phyloP scores from a whole-genome alignment of 2,888 invertebrate genomes.

The Oxycera nigricornis region DNA sequence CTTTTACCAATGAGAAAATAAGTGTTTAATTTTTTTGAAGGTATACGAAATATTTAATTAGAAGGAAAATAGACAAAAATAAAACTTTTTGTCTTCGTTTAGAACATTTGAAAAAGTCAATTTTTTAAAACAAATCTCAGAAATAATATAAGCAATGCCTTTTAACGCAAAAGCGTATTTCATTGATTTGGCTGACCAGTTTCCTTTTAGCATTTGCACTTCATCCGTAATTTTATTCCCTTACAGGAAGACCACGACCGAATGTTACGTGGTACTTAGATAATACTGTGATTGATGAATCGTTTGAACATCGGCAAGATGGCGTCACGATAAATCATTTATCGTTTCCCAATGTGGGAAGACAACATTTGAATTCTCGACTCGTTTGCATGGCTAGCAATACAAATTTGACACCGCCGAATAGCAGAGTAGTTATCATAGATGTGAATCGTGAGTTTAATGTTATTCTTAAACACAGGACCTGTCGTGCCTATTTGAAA shows the following conservation, averaged over 20 bases:
- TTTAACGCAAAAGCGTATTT: no score
- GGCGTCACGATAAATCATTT: conserved; percentile 80
- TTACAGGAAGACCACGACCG: conserved; percentile 77
- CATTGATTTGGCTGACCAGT: no score
- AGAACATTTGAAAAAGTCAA: no score
- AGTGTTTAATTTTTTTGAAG: no score
- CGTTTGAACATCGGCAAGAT: conserved; percentile 73
- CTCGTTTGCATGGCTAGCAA: conserved; percentile 89
- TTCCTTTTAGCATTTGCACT: no score
- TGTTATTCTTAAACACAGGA: background rate
- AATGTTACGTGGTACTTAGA: conserved; percentile 85
- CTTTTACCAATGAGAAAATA: no score
- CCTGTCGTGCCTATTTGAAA: background rate
- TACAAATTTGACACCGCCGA: conserved; percentile 81
- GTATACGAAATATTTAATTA: no score
- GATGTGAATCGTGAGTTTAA: conserved; percentile 85
- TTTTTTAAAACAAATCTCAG: no score
- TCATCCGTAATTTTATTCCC: conserved; percentile 24
- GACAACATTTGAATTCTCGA: conserved; percentile 82
- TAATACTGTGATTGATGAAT: conserved; percentile 83
- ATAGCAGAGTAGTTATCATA: conserved; percentile 78
- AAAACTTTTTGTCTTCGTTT: no score
- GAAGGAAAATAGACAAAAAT: no score
- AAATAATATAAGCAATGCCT: no score
- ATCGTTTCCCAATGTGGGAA: conserved; percentile 78